A percentile compares a stretch with the other conserved stretches of the same genome.
phyloP scores from a whole-genome alignment of 2,113 vertebrate species.

The Cyrtonyx montezumae region DNA sequence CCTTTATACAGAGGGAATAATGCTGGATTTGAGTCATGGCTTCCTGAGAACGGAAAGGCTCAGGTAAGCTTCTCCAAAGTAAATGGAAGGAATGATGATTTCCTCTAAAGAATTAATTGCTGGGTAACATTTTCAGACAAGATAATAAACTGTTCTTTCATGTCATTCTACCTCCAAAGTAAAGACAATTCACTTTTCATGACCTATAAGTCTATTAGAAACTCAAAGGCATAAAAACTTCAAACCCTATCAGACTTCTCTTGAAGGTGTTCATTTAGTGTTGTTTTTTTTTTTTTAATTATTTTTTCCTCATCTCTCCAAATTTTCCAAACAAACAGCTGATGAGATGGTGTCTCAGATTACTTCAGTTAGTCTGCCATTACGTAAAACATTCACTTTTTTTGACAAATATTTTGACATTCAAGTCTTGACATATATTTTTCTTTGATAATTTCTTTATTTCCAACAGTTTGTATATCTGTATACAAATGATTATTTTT shows the following conservation, averaged over 20 bases:
- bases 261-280: background rate
- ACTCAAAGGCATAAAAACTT: slow-evolving; percentile 24
- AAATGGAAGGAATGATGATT: slow-evolving; percentile 9
- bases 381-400: background rate
- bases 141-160: slow-evolving; percentile 27
- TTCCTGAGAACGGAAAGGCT: background rate
- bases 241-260: background rate
- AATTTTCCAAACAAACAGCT: background rate
- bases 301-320: background rate
- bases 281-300: background rate
- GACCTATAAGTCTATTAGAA: slow-evolving; percentile 7
- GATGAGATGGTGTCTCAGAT: background rate
- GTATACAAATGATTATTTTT: background rate
- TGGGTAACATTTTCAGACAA: slow-evolving; percentile 25
- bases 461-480: background rate
- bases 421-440: background rate
- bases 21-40: background rate
- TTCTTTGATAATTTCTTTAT: background rate
- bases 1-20: background rate
- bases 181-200: slow-evolving; percentile 48
- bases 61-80: background rate
- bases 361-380: background rate
- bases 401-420: background rate
- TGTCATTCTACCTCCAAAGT: background rate
- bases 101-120: slow-evolving; percentile 23